phyloP scores from a whole-genome alignment of 2,113 vertebrate species.

The Melanerpes aurifrons region DNA sequence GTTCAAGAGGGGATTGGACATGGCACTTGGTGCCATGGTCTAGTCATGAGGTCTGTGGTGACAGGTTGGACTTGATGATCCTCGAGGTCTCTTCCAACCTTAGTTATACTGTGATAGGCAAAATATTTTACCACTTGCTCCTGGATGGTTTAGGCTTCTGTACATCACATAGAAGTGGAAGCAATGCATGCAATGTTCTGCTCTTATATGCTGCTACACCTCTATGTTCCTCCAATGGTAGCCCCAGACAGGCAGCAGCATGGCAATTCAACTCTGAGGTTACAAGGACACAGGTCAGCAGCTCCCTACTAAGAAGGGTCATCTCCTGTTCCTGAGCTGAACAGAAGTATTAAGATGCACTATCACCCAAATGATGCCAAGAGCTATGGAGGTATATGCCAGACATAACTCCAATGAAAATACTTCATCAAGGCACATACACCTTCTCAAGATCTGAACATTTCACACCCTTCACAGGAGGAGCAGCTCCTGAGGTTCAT shows the following conservation, averaged over 20 bases:
- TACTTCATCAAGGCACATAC: fast-evolving
- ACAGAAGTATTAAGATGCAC: not conserved
- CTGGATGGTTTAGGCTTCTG: not conserved
- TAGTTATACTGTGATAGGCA: too few species aligned
- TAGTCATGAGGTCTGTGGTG: too few species aligned
- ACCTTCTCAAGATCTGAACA: not conserved
- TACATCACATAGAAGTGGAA: fast-evolving
- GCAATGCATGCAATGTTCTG: fast-evolving
- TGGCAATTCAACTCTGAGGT: fast-evolving
- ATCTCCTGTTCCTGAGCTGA: not conserved
- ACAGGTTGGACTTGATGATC: too few species aligned
- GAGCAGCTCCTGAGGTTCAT: not conserved
- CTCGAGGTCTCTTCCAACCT: too few species aligned
- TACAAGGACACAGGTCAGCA: not conserved
- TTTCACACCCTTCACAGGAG: not conserved
- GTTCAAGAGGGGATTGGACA: too few species aligned
- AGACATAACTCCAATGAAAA: not conserved
- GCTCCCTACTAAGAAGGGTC: not conserved
- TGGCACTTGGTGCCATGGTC: too few species aligned
- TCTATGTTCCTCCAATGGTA: not conserved
- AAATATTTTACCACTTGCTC: not conserved
- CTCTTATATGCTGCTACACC: not conserved
- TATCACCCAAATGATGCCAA: not conserved
- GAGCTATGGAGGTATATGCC: fast-evolving
- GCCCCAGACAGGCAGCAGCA: not conserved